Conservation (phyloP, 2,888 invertebrate species). For the Ormyrus labotus region DNA sequence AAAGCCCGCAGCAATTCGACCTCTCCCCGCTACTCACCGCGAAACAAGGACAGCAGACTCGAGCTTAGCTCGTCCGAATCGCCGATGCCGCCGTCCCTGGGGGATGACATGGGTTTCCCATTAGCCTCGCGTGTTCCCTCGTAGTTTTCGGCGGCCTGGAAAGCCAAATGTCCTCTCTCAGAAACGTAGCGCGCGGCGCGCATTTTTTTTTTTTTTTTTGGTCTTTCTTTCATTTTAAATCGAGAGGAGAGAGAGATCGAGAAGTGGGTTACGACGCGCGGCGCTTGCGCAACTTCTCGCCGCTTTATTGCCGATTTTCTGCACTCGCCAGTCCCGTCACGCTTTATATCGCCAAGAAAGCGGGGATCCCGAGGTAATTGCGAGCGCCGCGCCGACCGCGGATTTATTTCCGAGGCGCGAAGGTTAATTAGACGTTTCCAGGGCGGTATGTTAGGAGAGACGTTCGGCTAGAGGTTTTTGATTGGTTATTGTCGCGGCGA, state of each 20-base stretch:
- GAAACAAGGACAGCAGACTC: conserved; percentile 41
- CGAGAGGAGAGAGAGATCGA: background rate
- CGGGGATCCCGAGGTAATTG: too few relatives aligned
- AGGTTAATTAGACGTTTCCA: too few relatives aligned
- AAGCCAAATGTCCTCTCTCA: background rate
- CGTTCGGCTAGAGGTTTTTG: too few relatives aligned
- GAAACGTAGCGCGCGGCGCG: background rate
- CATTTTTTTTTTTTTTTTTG: conserved; percentile 7
- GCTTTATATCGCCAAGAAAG: too few relatives aligned
- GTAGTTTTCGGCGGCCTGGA: background rate
- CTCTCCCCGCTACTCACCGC: conserved; percentile 27
- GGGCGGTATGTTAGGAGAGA: too few relatives aligned
- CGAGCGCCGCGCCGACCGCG: too few relatives aligned
- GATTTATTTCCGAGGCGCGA: too few relatives aligned
- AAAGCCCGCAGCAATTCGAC: too few relatives aligned
- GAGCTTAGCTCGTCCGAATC: conserved; percentile 50
- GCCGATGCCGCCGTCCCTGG: conserved; percentile 42
- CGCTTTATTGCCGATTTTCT: conserved; percentile 23
- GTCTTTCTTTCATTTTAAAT: conserved; percentile 17
- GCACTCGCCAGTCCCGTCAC: too few relatives aligned
- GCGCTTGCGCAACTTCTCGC: background rate
- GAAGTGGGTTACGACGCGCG: conserved; percentile 34
- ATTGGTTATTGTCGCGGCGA: too few relatives aligned
- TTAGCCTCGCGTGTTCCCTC: conserved; percentile 10
- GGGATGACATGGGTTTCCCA: conserved; percentile 55